Base-by-base conservation (phyloP, 2,113 vertebrate species). In the Cyanocitta stelleri region DNA sequence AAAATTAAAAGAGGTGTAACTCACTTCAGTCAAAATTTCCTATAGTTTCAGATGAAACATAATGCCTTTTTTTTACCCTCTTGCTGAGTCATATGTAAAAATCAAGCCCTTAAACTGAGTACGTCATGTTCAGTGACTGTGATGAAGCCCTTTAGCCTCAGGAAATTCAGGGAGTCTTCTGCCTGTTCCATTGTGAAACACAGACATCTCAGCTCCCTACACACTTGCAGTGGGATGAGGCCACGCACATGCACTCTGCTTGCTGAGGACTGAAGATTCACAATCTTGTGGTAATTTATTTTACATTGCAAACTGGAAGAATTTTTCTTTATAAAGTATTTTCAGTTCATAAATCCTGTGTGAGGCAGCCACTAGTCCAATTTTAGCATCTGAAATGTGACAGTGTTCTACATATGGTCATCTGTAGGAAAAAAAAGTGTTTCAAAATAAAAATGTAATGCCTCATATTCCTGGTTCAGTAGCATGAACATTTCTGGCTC, bases 181-280 rank as follows among this genome's bases (percentile, higher is more conserved):
- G 11, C 35, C 16, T 81, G 11, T 63, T 76, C 20, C 35, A 13
- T 35, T 13, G 7, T 56, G 37, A 81, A 59, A 48, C 1, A 3
- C 8, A 72, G 33, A 10, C 6, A 2, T 9, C 12, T 62, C 37
- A 43, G 10, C 12, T 74, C 18, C 61, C 12, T 2, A 2, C 7
- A 52, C 6, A 14, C n/a, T 82, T 71, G 16, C 46, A 69, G 37
- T 5, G 73, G 54, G 16, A 33, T 67, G 26, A 51, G 13, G 54
- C 22, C 64, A 30, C 1, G 0, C 12, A 73, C 18, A 8, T 9
- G 13, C 10, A 43, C 3, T 7, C 13, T 74, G 16, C 9, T 32
- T 39, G 16, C 44, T 6, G 6, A 83, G 51, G 54, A 82, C 5
- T 4, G 2, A 22, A 91, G 14, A 63, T 12, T 52, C 27, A 32